Percentiles rank a stretch among this genome's conserved stretches.
Evolutionary conservation across 2,888 invertebrate species (phyloP).

Genomic region (Aromia moschata): DNA sequence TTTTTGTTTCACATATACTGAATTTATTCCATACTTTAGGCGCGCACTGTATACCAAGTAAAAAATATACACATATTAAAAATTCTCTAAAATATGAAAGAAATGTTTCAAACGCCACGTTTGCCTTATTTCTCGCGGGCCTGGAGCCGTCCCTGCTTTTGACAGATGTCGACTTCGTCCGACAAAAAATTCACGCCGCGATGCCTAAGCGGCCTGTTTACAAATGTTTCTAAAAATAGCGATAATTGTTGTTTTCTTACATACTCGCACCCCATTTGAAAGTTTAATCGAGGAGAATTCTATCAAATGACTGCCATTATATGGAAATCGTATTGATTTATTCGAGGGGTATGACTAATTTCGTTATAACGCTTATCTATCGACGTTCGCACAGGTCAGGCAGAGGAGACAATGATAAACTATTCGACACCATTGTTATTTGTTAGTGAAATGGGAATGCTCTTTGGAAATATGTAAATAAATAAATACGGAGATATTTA

Average conservation of each 20-base stretch:
- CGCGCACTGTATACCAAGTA: too few species aligned
- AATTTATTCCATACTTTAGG: too few species aligned
- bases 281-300: conserved; percentile 1
- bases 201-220: background rate
- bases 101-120: too few species aligned
- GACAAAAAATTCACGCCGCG: background rate
- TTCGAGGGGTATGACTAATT: background rate
- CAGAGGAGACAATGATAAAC: background rate
- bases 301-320: conserved; percentile 2
- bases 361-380: background rate
- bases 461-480: too few species aligned
- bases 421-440: background rate
- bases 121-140: too few species aligned
- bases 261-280: background rate
- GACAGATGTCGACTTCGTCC: conserved; percentile 2
- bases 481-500: too few species aligned
- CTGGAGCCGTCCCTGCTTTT: background rate
- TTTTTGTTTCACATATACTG: too few species aligned
- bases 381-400: background rate
- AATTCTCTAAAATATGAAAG: too few species aligned
- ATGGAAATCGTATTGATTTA: conserved; percentile 1
- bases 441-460: too few species aligned
- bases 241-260: conserved; percentile 3
- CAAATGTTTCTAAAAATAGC: conserved; percentile 3
- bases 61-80: too few species aligned